Evolutionary conservation across 2,113 vertebrate species (phyloP).

Genomic region (Microcebus lehilahytsara): DNA sequence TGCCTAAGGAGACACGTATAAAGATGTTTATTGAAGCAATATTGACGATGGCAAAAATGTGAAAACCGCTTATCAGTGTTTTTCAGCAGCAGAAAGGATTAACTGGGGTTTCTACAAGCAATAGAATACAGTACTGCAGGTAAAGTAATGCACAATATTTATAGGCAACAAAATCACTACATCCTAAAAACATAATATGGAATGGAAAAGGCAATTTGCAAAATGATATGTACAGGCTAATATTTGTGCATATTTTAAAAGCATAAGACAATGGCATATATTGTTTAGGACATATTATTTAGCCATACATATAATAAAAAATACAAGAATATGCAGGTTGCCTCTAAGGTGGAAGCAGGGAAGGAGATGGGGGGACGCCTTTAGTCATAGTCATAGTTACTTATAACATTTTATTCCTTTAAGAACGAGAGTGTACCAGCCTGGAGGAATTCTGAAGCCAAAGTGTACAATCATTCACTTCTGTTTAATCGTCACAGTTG

Average conservation of each 20-base stretch:
- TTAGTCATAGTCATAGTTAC: background rate
- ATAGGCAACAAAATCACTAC: background rate
- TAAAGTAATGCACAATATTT: background rate
- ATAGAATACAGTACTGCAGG: background rate
- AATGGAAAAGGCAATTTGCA: background rate
- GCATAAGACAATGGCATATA: background rate
- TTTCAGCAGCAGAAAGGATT: background rate
- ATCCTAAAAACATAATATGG: background rate
- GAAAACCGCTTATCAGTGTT: background rate
- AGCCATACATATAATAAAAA: background rate
- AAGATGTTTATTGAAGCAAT: background rate
- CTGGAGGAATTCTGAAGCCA: background rate
- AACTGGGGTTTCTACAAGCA: background rate
- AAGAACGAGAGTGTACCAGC: background rate
- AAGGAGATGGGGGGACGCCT: background rate
- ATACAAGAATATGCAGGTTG: background rate
- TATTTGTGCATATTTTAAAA: background rate
- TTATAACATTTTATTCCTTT: background rate
- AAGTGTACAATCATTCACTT: slow-evolving; percentile 10
- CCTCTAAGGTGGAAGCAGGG: background rate
- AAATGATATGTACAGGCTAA: background rate
- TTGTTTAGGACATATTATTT: background rate
- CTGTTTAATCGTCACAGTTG: background rate
- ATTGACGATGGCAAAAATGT: background rate
- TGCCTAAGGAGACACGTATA: background rate